These are phyloP conservation scores for Steromphala cineraria DNA, from an alignment of 2,888 invertebrate genomes.

Conservation along the genomic window DNA sequence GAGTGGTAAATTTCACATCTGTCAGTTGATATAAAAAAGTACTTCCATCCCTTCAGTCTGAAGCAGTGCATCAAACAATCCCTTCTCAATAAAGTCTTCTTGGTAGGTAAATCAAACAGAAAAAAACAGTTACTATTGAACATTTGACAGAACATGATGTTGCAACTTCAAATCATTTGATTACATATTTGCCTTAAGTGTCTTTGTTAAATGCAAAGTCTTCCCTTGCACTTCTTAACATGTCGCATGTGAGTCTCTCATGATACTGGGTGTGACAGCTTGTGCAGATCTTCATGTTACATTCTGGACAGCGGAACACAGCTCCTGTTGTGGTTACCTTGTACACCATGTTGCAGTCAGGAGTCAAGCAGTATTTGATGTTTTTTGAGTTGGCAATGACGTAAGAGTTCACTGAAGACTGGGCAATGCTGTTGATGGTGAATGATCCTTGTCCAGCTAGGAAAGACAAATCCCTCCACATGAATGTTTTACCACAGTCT, in stretches of 20 bases:
- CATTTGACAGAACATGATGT: conserved; percentile 58
- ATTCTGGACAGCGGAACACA: conserved; percentile 51
- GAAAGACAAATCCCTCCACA: conserved; percentile 49
- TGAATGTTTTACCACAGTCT: conserved; percentile 49
- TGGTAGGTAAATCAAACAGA: conserved; percentile 67
- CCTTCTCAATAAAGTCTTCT: conserved; percentile 27
- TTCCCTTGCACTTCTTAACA: conserved; percentile 42
- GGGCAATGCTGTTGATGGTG: conserved; percentile 33
- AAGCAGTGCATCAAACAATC: too few relatives aligned
- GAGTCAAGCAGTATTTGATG: conserved; percentile 62
- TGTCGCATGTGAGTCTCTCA: conserved; percentile 60
- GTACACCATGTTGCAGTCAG: conserved; percentile 66
- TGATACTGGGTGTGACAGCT: conserved; percentile 61
- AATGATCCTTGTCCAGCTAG: conserved; percentile 35
- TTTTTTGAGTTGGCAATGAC: conserved; percentile 41
- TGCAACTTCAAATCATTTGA: conserved; percentile 67
- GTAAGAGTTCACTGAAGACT: conserved; percentile 51
- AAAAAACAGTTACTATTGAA: conserved; percentile 58
- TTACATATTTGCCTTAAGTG: too few relatives aligned
- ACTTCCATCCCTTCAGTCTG: too few relatives aligned
- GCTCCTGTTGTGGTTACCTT: conserved; percentile 41
- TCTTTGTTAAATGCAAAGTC: conserved; percentile 60
- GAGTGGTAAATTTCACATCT: too few relatives aligned
- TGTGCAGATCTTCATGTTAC: conserved; percentile 54
- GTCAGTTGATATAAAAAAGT: too few relatives aligned